Percentiles rank a stretch among this genome's conserved stretches.
phyloP scores from a whole-genome alignment of 1,140 invertebrate genomes.

The Aethina tumida region DNA sequence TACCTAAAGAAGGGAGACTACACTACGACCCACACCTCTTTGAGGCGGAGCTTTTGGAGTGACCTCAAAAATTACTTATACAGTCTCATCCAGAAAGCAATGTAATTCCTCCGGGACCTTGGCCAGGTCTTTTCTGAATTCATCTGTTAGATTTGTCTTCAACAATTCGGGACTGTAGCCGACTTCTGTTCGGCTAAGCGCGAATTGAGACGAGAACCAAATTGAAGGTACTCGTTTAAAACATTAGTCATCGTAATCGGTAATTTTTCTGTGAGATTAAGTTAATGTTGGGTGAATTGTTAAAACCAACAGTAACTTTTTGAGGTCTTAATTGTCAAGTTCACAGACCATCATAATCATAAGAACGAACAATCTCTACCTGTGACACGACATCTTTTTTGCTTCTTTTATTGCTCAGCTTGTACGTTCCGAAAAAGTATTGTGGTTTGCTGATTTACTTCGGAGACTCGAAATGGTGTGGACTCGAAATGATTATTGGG shows the following conservation, averaged over 20 bases:
- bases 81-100: conserved; percentile 37
- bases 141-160: conserved; percentile 33
- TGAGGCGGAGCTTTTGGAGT: conserved; percentile 25
- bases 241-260: conserved; percentile 1
- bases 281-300: conserved; percentile 33
- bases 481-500: too few species aligned
- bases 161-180: conserved; percentile 29
- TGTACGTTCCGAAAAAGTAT: background rate
- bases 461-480: too few species aligned
- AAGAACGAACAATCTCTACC: conserved; percentile 20
- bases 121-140: conserved; percentile 34
- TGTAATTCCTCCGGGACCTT: conserved; percentile 32
- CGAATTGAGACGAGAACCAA: conserved; percentile 18
- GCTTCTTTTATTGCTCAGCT: conserved; percentile 7
- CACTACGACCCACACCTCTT: conserved; percentile 20
- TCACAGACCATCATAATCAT: conserved; percentile 23
- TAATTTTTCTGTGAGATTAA: conserved; percentile 14
- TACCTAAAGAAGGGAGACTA: conserved; percentile 32
- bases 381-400: background rate
- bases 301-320: conserved; percentile 38
- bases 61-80: conserved; percentile 39
- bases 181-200: conserved; percentile 14
- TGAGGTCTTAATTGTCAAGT: conserved; percentile 34
- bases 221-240: background rate
- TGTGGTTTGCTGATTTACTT: background rate